These are phyloP conservation scores for Scotopteryx bipunctaria DNA, from an alignment of 2,888 invertebrate species.

Conservation along the genomic window DNA sequence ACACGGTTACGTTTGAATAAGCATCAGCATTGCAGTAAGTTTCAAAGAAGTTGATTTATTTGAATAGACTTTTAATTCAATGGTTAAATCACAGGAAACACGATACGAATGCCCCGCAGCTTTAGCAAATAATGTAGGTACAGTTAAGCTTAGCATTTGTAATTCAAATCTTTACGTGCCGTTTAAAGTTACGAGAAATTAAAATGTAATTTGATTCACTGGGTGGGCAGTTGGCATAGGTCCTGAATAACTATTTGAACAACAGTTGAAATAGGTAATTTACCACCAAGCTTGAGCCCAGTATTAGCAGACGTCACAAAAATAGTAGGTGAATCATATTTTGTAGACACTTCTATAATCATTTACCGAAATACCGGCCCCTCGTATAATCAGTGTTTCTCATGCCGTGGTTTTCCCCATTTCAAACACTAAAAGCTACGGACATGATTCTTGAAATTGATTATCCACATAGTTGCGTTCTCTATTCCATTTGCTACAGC, in stretches of 20 bases:
- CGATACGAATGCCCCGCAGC: slow-evolving; percentile 15
- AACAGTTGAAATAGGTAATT: not conserved
- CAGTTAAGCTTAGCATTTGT: slow-evolving; percentile 16
- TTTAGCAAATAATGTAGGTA: slow-evolving; percentile 14
- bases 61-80: slow-evolving; percentile 25
- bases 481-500: not conserved
- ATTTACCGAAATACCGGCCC: no score
- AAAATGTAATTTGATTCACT: slow-evolving; percentile 16
- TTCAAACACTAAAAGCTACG: no score
- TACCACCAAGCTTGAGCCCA: not conserved
- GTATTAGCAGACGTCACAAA: no score
- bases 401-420: no score
- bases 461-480: not conserved
- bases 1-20: slow-evolving; percentile 20
- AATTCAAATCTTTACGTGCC: slow-evolving; percentile 20
- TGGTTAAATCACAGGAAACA: slow-evolving; percentile 27
- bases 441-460: no score
- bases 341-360: no score
- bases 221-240: slow-evolving; percentile 11
- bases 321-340: no score
- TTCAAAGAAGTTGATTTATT: slow-evolving; percentile 8
- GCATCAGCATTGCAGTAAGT: slow-evolving; percentile 18
- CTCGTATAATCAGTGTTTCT: no score
- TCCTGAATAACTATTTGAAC: not conserved
- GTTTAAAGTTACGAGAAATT: slow-evolving; percentile 22